Conservation (phyloP, 2,113 vertebrate species). For the Neofelis nebulosa region DNA sequence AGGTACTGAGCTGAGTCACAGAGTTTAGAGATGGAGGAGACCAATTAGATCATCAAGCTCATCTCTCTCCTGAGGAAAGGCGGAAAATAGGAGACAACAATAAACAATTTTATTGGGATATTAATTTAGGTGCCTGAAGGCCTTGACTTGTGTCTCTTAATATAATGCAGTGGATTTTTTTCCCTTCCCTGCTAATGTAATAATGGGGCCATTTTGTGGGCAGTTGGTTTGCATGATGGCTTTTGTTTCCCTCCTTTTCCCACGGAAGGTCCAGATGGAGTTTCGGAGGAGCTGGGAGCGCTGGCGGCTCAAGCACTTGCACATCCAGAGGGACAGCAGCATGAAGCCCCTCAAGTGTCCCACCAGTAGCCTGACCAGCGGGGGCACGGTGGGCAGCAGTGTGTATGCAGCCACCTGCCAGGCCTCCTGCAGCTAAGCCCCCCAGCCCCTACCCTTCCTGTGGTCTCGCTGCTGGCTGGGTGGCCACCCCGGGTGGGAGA, state of each 20-base stretch:
- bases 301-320: slow-evolving; percentile 85
- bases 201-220: slow-evolving; percentile 58
- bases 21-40: slow-evolving; percentile 65
- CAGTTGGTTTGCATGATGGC: slow-evolving; percentile 45
- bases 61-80: slow-evolving; percentile 63
- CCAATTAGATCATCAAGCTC: slow-evolving; percentile 61
- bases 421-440: slow-evolving; percentile 82
- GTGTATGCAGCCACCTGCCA: slow-evolving; percentile 84
- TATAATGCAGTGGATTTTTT: slow-evolving; percentile 55
- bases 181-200: slow-evolving; percentile 62
- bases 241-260: slow-evolving; percentile 66
- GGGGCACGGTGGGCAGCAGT: slow-evolving; percentile 83
- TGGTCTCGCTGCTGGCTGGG: not conserved
- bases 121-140: slow-evolving; percentile 77
- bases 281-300: slow-evolving; percentile 89
- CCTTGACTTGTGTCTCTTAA: slow-evolving; percentile 71
- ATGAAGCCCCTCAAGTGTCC: slow-evolving; percentile 89
- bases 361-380: slow-evolving; percentile 86
- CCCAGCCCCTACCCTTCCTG: not conserved
- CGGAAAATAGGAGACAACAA: slow-evolving; percentile 70
- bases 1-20: slow-evolving; percentile 72
- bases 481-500: not conserved
- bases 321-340: slow-evolving; percentile 85
- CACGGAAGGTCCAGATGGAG: slow-evolving; percentile 86
- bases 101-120: slow-evolving; percentile 79